Conservation (phyloP, 2,113 vertebrate species). For the Limnothrissa miodon region DNA sequence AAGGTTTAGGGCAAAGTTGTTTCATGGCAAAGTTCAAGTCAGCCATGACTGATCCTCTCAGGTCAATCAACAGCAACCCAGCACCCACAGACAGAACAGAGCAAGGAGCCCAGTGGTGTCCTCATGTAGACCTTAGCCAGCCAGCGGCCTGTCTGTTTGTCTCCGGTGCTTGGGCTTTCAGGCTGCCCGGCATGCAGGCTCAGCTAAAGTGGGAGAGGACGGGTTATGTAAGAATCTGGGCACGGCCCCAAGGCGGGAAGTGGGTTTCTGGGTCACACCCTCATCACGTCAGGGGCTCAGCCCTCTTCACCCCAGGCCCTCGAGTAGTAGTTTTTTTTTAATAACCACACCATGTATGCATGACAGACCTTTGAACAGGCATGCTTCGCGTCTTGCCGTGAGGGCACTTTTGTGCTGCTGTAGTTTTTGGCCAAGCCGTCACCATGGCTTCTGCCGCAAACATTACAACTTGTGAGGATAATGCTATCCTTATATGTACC, state of each 20-base stretch:
- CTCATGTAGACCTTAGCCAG: no score
- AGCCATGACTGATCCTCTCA: no score
- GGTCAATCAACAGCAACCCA: no score
- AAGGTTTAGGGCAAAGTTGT: no score
- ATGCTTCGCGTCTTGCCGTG: neutral
- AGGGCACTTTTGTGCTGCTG: neutral
- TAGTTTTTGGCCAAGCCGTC: neutral
- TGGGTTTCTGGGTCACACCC: conserved; percentile 24
- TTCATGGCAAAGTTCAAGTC: no score
- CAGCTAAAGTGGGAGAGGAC: neutral
- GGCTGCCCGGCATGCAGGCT: neutral
- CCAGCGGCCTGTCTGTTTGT: no score
- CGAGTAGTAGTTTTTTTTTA: neutral
- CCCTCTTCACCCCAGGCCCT: neutral
- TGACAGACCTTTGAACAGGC: neutral
- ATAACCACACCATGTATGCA: neutral
- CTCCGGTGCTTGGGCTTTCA: no score
- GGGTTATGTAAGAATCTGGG: conserved; percentile 11
- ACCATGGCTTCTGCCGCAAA: neutral
- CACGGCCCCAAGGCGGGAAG: neutral
- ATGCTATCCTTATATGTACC: neutral
- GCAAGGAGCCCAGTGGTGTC: no score
- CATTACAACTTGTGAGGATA: neutral
- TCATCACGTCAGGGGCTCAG: neutral
- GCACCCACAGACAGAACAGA: no score